These are phyloP conservation scores for Gulo gulo DNA, from an alignment of 2,113 vertebrate genomes.

Conservation along the genomic window DNA sequence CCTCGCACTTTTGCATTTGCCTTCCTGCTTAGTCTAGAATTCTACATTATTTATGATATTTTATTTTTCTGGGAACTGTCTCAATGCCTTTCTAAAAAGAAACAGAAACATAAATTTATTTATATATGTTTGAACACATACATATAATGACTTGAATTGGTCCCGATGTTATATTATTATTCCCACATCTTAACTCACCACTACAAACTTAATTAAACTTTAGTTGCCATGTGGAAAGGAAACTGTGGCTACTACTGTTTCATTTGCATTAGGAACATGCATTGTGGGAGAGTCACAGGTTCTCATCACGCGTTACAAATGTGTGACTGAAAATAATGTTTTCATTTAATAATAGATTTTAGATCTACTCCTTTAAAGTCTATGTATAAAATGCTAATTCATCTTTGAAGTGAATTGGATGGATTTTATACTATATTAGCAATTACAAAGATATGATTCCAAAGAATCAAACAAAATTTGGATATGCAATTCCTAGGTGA, in stretches of 20 bases:
- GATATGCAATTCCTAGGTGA: neutral
- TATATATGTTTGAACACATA: neutral
- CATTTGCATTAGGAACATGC: neutral
- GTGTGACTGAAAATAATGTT: neutral
- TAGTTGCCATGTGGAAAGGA: neutral
- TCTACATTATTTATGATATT: neutral
- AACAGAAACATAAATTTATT: neutral
- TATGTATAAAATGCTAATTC: neutral
- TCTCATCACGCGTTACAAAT: neutral
- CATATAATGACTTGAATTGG: neutral
- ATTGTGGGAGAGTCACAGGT: neutral
- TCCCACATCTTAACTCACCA: constrained; percentile 15
- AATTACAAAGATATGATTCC: neutral
- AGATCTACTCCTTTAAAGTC: neutral
- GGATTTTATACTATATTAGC: neutral
- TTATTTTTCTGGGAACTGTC: neutral
- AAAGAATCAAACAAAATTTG: neutral
- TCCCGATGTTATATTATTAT: neutral
- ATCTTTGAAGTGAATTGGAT: neutral
- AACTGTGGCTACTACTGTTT: neutral
- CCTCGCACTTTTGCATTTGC: neutral
- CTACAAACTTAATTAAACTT: constrained; percentile 55
- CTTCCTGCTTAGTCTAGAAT: neutral
- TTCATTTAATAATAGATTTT: neutral
- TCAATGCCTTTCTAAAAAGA: neutral